A percentile compares a stretch with the other conserved stretches of the same genome.
Conservation (phyloP, 2,888 invertebrate genomes). For the Metopia argyrocephala region DNA sequence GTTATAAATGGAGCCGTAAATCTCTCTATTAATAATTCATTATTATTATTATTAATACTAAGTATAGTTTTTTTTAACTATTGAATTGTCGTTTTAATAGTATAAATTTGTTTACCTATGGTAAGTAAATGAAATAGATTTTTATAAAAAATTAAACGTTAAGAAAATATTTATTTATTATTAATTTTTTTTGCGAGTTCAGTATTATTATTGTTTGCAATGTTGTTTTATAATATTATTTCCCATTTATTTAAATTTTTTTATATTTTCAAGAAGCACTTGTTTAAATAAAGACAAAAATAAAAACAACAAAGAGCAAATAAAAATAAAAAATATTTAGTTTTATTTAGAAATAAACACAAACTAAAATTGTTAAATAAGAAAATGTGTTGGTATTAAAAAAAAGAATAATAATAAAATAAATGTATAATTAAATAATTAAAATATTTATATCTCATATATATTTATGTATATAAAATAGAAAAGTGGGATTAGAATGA, state of each 20-base stretch:
- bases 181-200: conserved; percentile 44
- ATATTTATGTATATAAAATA: conserved; percentile 34
- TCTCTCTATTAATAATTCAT: not conserved
- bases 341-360: conserved; percentile 53
- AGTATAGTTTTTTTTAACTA: not conserved
- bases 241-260: not conserved
- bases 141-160: not conserved
- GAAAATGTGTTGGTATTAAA: conserved; percentile 8
- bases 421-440: conserved; percentile 46
- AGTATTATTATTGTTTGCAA: conserved; percentile 16
- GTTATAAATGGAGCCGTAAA: not conserved
- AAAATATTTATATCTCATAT: conserved; percentile 41
- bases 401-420: no score
- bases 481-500: conserved; percentile 5
- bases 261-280: conserved; percentile 10
- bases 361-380: conserved; percentile 44
- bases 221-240: conserved; percentile 10
- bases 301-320: conserved; percentile 16
- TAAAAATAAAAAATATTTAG: conserved; percentile 42
- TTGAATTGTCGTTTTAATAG: conserved; percentile 6
- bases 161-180: no score
- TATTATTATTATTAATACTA: not conserved
- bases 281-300: conserved; percentile 5
- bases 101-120: conserved; percentile 27
- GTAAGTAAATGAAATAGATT: conserved; percentile 33